Percentiles rank a stretch among this genome's conserved stretches.
These are phyloP conservation scores for Xyrauchen texanus DNA, from an alignment of 2,113 vertebrate species.

Conservation along the genomic window DNA sequence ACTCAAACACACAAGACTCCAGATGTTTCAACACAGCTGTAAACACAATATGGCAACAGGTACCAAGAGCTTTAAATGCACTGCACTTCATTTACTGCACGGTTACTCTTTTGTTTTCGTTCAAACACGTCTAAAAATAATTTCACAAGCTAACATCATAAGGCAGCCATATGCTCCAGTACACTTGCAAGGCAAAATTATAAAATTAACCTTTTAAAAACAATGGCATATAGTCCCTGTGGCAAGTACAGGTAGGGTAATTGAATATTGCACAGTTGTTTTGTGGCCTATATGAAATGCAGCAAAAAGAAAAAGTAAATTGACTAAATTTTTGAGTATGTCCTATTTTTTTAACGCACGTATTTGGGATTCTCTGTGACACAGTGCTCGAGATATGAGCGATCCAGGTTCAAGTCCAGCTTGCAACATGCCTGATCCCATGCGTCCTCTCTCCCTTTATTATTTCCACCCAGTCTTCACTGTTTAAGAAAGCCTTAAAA, in stretches of 20 bases:
- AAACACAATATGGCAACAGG: slow-evolving; percentile 47
- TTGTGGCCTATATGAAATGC: background rate
- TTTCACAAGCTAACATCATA: slow-evolving; percentile 72
- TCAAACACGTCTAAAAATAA: slow-evolving; percentile 66
- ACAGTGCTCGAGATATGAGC: background rate
- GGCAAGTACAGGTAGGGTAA: background rate
- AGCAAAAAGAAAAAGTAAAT: no score
- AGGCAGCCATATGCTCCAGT: slow-evolving; percentile 69
- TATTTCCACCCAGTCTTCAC: background rate
- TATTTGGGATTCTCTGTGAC: no score
- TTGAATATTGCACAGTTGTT: background rate
- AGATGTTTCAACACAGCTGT: slow-evolving; percentile 71
- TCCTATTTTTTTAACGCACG: no score
- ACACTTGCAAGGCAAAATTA: slow-evolving; percentile 52
- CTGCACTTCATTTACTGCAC: slow-evolving; percentile 67
- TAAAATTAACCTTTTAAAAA: slow-evolving; percentile 66
- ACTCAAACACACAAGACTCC: slow-evolving; percentile 32
- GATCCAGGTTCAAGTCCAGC: background rate
- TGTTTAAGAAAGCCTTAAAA: background rate
- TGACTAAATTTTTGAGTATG: no score
- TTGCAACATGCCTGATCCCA: background rate
- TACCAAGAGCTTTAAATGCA: slow-evolving; percentile 68
- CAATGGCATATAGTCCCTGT: slow-evolving; percentile 53
- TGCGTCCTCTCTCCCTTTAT: background rate
- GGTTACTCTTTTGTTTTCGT: slow-evolving; percentile 70